Evolutionary conservation across 2,797 vertebrate species (phyloP).

Genomic region (Taeniopygia guttata): DNA sequence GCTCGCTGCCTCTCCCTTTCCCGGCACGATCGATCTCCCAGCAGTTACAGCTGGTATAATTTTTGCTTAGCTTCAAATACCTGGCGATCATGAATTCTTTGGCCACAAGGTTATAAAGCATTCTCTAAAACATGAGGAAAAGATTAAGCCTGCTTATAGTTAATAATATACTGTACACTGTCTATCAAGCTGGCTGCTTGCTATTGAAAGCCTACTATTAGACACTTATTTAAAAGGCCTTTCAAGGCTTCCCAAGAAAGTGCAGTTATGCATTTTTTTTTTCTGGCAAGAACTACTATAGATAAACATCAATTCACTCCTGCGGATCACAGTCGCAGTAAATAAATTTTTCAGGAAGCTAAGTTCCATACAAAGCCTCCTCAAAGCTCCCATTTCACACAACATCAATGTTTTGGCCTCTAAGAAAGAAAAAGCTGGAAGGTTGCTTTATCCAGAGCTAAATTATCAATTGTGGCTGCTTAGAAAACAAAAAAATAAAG

Average conservation of each 20-base stretch:
- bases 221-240: constrained; percentile 75
- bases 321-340: constrained; percentile 71
- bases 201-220: constrained; percentile 69
- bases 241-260: constrained; percentile 63
- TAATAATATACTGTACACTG: constrained; percentile 62
- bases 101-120: constrained; percentile 70
- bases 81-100: constrained; percentile 62
- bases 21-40: constrained; percentile 55
- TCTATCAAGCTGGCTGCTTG: constrained; percentile 63
- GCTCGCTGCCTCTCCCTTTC: not conserved
- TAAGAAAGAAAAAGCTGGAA: constrained; percentile 69
- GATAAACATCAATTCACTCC: constrained; percentile 78
- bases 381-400: constrained; percentile 74
- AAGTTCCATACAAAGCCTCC: constrained; percentile 72
- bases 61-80: constrained; percentile 72
- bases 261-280: constrained; percentile 66
- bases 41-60: constrained; percentile 55
- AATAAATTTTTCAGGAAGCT: constrained; percentile 80
- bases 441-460: constrained; percentile 58
- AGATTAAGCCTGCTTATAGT: constrained; percentile 70
- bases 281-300: constrained; percentile 63
- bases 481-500: not conserved
- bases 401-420: constrained; percentile 73
- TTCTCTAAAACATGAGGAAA: constrained; percentile 70
- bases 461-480: constrained; percentile 69